Percentiles rank a stretch among this genome's conserved stretches.
phyloP scores from a whole-genome alignment of 2,797 vertebrate species.

The Gymnothorax javanicus region DNA sequence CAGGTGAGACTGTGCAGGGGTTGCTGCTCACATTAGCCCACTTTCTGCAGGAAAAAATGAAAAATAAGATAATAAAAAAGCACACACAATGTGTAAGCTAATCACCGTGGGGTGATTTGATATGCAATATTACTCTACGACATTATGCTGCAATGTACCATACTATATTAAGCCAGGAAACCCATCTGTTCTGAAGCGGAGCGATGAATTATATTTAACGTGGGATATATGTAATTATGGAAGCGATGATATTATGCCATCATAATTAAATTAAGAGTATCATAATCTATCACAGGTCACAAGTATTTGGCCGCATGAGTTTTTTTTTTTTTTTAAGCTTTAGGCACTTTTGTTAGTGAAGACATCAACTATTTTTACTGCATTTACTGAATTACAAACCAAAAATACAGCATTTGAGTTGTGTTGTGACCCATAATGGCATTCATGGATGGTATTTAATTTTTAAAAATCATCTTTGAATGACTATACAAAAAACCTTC shows the following conservation, averaged over 20 bases:
- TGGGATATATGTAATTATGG: neutral
- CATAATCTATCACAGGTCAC: no score
- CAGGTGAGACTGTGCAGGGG: neutral
- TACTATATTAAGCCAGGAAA: neutral
- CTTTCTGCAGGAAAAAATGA: neutral
- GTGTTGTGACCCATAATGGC: no score
- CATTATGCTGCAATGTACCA: neutral
- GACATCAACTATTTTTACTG: no score
- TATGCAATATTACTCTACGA: constrained; percentile 16
- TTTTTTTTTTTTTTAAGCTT: no score
- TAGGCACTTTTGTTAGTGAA: no score
- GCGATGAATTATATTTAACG: neutral
- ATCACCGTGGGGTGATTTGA: neutral
- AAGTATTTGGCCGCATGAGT: no score
- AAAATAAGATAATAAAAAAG: neutral
- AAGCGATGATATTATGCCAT: neutral
- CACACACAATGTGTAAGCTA: neutral
- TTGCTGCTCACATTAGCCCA: constrained; percentile 7
- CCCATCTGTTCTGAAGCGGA: neutral
- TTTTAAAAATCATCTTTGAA: no score
- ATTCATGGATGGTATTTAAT: no score
- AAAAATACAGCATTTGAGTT: no score
- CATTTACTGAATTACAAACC: no score
- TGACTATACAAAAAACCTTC: no score
- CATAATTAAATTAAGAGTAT: neutral